A percentile compares a stretch with the other conserved stretches of the same genome.
Conservation (phyloP, 1,140 invertebrate genomes). For the Pogonomyrmex barbatus region DNA sequence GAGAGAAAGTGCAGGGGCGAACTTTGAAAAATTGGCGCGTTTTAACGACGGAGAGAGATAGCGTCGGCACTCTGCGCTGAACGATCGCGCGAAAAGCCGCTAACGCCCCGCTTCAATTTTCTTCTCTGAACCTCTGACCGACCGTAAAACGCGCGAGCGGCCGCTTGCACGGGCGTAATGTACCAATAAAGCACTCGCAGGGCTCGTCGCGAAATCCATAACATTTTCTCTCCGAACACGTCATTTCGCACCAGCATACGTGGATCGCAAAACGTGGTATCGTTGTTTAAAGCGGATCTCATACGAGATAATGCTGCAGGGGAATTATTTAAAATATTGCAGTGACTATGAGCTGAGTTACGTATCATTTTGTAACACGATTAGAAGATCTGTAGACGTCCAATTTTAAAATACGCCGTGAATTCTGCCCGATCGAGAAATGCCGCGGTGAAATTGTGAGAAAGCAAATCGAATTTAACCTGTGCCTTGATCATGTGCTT, state of each 20-base stretch:
- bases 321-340: slow-evolving; percentile 76
- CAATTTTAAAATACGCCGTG: slow-evolving; percentile 74
- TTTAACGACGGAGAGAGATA: slow-evolving; percentile 27
- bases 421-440: not conserved
- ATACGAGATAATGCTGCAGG: slow-evolving; percentile 77
- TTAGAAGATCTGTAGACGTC: slow-evolving; percentile 75
- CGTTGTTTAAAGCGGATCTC: slow-evolving; percentile 72
- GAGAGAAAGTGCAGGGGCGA: not conserved
- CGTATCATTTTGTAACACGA: not conserved
- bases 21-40: slow-evolving; percentile 41
- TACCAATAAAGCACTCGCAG: slow-evolving; percentile 41
- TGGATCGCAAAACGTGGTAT: not conserved
- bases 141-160: slow-evolving; percentile 44
- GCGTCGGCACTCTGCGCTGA: not conserved
- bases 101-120: slow-evolving; percentile 55
- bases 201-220: slow-evolving; percentile 30
- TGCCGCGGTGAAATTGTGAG: not conserved
- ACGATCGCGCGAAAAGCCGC: slow-evolving; percentile 43
- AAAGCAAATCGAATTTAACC: slow-evolving; percentile 63
- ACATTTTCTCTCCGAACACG: slow-evolving; percentile 46
- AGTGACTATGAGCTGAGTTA: not conserved
- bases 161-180: slow-evolving; percentile 47
- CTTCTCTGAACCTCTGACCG: slow-evolving; percentile 43
- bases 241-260: slow-evolving; percentile 9
- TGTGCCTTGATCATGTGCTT: slow-evolving; percentile 58